A percentile compares a stretch with the other conserved stretches of the same genome.
Conservation (phyloP, 2,113 vertebrate species). For the Mus pahari region DNA sequence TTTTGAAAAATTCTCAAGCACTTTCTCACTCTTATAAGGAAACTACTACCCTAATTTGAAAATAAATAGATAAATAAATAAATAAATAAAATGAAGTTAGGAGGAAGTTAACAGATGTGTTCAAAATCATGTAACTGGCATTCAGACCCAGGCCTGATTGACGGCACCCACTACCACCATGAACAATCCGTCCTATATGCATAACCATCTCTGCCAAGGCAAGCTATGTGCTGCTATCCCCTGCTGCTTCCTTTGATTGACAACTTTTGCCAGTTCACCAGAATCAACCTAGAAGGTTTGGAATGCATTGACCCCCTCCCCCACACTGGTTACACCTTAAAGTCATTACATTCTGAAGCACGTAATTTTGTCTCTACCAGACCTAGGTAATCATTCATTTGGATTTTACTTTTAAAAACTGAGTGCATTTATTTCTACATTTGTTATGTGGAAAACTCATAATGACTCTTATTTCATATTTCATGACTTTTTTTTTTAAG, state of each 20-base stretch:
- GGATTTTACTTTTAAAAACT: neutral
- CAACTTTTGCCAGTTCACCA: neutral
- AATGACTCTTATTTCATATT: neutral
- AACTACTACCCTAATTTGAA: conserved; percentile 32
- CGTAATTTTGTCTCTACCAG: neutral
- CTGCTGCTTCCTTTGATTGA: neutral
- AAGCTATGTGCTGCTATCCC: neutral
- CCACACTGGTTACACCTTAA: neutral
- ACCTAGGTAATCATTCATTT: neutral
- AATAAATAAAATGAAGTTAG: conserved; percentile 24
- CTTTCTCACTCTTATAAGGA: neutral
- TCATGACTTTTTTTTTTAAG: neutral
- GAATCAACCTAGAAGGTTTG: neutral
- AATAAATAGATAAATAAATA: neutral
- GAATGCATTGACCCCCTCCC: neutral
- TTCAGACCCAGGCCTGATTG: neutral
- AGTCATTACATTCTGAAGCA: neutral
- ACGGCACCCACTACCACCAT: neutral
- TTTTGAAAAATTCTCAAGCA: neutral
- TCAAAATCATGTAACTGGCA: neutral
- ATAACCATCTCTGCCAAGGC: neutral
- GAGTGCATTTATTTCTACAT: neutral
- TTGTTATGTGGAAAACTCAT: neutral
- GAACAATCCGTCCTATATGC: neutral
- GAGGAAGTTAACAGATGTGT: neutral